These are phyloP conservation scores for Spisula solida DNA, from an alignment of 2,888 invertebrate genomes.

Conservation along the genomic window DNA sequence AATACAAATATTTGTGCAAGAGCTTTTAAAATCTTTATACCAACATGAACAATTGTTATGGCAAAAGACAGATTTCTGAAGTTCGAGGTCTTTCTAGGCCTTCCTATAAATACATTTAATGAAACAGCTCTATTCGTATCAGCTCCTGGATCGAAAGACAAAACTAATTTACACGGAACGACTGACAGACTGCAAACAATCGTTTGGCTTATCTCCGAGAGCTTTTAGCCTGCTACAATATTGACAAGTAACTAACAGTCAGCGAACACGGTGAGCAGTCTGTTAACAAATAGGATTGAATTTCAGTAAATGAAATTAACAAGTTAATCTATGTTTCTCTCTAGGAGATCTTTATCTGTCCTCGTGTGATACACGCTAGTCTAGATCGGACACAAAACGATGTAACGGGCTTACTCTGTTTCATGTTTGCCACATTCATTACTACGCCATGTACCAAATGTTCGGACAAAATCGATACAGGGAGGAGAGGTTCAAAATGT, in stretches of 20 bases:
- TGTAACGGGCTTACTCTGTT: constrained; percentile 22
- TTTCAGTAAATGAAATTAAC: constrained; percentile 69
- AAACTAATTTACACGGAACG: constrained; percentile 60
- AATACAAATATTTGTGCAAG: constrained; percentile 3
- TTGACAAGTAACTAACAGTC: constrained; percentile 48
- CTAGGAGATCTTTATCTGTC: constrained; percentile 48
- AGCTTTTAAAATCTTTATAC: not conserved
- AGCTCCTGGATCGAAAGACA: constrained; percentile 46
- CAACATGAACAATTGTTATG: not conserved
- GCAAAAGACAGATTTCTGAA: not conserved
- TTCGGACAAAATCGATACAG: constrained; percentile 8
- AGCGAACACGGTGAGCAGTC: constrained; percentile 54
- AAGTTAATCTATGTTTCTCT: constrained; percentile 66
- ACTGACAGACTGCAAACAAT: constrained; percentile 53
- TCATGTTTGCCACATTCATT: not conserved
- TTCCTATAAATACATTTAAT: constrained; percentile 15
- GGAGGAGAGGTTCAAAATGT: not conserved
- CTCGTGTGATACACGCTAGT: constrained; percentile 31
- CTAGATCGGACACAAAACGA: constrained; percentile 43
- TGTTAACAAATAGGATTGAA: constrained; percentile 70
- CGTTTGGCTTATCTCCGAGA: constrained; percentile 50
- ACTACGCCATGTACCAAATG: not conserved
- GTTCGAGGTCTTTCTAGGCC: not conserved
- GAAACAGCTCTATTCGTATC: constrained; percentile 28
- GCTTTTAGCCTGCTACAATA: constrained; percentile 54